phyloP scores from a whole-genome alignment of 2,797 vertebrate genomes.

The Chiroxiphia lanceolata region DNA sequence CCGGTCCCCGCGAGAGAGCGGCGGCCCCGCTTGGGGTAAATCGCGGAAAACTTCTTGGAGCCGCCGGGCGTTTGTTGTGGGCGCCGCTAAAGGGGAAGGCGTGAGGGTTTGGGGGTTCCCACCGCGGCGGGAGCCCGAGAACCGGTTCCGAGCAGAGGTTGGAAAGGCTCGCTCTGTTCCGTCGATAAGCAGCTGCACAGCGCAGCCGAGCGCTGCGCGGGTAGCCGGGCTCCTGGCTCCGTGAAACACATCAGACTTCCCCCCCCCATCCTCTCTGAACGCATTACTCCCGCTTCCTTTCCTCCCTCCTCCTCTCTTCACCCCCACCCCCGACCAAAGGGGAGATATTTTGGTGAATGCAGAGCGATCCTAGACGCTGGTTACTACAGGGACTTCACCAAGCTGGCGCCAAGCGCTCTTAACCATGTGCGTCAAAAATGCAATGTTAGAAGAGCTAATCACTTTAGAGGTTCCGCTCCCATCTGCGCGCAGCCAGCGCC shows the following conservation, averaged over 20 bases:
- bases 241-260: background rate
- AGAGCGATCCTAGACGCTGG: slow-evolving; percentile 68
- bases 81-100: background rate
- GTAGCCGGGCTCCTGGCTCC: background rate
- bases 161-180: background rate
- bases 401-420: slow-evolving; percentile 79
- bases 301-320: background rate
- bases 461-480: slow-evolving; percentile 76
- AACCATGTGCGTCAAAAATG: slow-evolving; percentile 78
- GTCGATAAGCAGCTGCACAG: background rate
- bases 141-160: background rate
- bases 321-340: slow-evolving; percentile 32
- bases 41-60: background rate
- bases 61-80: background rate
- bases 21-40: background rate
- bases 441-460: slow-evolving; percentile 75
- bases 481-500: slow-evolving; percentile 59
- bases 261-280: background rate
- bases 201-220: background rate
- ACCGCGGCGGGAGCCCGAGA: background rate
- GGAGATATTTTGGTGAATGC: slow-evolving; percentile 61
- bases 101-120: background rate
- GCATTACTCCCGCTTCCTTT: slow-evolving; percentile 15
- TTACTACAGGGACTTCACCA: slow-evolving; percentile 69
- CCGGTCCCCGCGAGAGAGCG: background rate